Base-by-base conservation (phyloP, 2,888 invertebrate genomes). In the Lissonota sp. region DNA sequence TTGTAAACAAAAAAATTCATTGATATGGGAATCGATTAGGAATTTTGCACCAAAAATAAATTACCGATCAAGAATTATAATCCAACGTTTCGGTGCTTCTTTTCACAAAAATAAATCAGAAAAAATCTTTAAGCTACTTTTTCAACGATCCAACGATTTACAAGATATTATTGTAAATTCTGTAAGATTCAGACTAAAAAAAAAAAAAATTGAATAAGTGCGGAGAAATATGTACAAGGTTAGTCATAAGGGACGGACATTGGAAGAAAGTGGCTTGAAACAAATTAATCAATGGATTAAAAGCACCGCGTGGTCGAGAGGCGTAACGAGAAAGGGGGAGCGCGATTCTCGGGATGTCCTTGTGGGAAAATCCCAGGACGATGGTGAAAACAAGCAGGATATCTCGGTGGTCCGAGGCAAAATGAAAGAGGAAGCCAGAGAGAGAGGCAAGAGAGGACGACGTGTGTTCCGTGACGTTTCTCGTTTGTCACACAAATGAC, bases 401-500 rank as follows among this genome's bases (percentile, higher is more conserved):
- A 80, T 75, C 42, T 51, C 71, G 51, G 72, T 64, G 60, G 60
- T 64, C 58, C 72, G 53, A 80, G 37, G 51, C 16, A 57, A 60
- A 39, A 12, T 12, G 5, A 14, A 14, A 51, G 72, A 44, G 51
- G 44, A 55, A 72, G 84, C 76, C 73, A 53, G 63, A 66, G 58
- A 37, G 62, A 76, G 51, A 62, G 63, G 53, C 73, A 62, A 26
- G 44, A 8, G 44, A 76, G 69, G 44, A 80, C 67, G 44, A 14
- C 78, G 73, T 53, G 62, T 75, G 51, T 82, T 72, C 73, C 73
- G 63, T 82, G 82, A 77, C 73, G 74, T 82, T 37, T 82, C 81
- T 75, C 81, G 79, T 82, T 79, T 82, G 91, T 92, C 92, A 92
- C 88, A 87, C 87, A 92, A 92, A 92, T 90, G 89, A 89, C 88